Conservation (phyloP, 2,113 vertebrate genomes). For the Crotalus horridus region DNA sequence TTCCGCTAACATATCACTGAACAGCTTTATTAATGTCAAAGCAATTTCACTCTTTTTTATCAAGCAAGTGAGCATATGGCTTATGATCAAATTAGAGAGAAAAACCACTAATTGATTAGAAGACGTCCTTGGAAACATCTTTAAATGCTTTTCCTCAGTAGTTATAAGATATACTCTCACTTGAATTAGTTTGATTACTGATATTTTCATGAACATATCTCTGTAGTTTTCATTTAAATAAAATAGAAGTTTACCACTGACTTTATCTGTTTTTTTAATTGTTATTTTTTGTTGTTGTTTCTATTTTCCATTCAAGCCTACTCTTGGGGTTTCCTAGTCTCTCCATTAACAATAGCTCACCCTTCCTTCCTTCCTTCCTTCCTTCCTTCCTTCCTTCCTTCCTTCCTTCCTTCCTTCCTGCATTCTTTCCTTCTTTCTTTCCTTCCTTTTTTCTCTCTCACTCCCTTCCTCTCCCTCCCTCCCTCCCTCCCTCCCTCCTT, state of each 20-base stretch:
- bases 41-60: not conserved
- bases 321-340: not conserved
- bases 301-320: not conserved
- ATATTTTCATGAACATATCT: not conserved
- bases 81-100: not conserved
- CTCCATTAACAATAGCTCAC: not conserved
- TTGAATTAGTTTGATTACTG: not conserved
- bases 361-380: not conserved
- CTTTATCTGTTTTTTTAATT: not conserved
- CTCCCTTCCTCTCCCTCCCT: no score
- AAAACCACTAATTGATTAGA: not conserved
- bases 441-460: not conserved
- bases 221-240: not conserved
- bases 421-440: accelerated
- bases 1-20: not conserved
- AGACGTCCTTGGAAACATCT: not conserved
- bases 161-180: not conserved
- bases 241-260: not conserved
- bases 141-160: not conserved
- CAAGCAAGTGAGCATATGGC: not conserved
- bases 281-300: not conserved
- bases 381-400: not conserved
- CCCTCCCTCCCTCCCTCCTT: no score
- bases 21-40: slow-evolving; percentile 4
- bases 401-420: not conserved